Conservation (phyloP, 2,113 vertebrate genomes). For the Pangasianodon gigas region DNA sequence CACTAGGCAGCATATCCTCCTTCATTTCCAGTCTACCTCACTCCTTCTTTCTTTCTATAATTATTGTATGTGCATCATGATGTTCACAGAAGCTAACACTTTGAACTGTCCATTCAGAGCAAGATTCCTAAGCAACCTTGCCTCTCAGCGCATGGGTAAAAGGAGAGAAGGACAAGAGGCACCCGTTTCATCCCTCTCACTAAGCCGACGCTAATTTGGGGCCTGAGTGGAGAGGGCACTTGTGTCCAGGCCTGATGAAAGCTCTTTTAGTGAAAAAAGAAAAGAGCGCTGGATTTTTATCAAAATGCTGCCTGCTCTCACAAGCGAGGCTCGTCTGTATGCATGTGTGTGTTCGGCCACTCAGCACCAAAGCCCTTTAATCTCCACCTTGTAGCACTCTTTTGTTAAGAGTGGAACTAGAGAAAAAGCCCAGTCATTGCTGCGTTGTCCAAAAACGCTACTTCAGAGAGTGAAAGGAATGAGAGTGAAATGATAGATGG, state of each 20-base stretch:
- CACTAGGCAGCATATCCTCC: too few species aligned
- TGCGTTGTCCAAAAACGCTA: conserved; percentile 18
- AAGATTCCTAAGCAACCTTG: conserved; percentile 46
- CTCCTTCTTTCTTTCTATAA: too few species aligned
- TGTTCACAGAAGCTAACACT: conserved; percentile 9
- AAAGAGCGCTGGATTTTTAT: conserved; percentile 67
- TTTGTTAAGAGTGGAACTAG: conserved; percentile 65
- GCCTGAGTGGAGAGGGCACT: conserved; percentile 71
- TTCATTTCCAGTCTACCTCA: background rate
- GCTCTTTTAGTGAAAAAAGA: conserved; percentile 65
- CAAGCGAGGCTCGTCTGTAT: conserved; percentile 30
- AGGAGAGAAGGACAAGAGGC: conserved; percentile 40
- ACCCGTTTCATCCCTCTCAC: conserved; percentile 46
- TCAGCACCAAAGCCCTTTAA: conserved; percentile 70
- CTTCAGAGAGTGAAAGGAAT: conserved; percentile 42
- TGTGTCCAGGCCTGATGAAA: conserved; percentile 73
- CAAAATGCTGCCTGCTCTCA: conserved; percentile 61
- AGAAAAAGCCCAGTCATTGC: conserved; percentile 43
- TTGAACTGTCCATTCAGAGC: background rate
- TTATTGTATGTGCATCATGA: background rate
- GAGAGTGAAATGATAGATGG: conserved; percentile 37
- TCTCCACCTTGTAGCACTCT: conserved; percentile 70
- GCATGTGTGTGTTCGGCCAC: conserved; percentile 43
- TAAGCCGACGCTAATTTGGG: conserved; percentile 63
- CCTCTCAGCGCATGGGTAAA: conserved; percentile 2